Evolutionary conservation across 1,140 invertebrate genomes (phyloP), one percentile per base, ranked within the genome.

Genomic region (Dendrolimus kikuchii): DNA sequence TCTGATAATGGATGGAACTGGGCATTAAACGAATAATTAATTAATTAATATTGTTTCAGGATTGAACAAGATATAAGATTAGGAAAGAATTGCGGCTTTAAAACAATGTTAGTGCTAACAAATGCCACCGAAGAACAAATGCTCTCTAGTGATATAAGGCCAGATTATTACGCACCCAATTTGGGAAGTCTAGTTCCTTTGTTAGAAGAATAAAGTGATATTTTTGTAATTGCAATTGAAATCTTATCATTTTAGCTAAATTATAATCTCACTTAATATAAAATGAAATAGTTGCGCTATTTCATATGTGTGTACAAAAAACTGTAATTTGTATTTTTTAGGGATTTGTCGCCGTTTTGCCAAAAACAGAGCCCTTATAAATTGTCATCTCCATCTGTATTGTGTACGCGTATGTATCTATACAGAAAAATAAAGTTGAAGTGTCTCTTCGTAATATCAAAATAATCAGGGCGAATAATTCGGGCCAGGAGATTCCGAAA

Each of bases 61-160:
- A 77, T 90, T n/a, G 79, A 88, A 9, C 81, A 89, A 63, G 90
- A 92, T 51, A 78, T 92, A 6, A 82, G 76, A 40, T 88, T 92
- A 36, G 90, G 87, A 0, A 81, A 74, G 4, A 57, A 77, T 4
- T 85, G 79, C 4, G 89, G 89, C 6, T 91, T 91, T 57, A 80
- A 89, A 59, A 90, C 89, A 0, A 58, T 90, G 36, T 66, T 90
- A 5, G 87, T 90, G 0, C 70, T 89, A 23, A 88, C 86, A 40
- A 88, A 88, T 40, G 65, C 74, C 39, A 77, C 81, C 2, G 71
- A 71, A 8, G 66, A 87, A 40, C 68, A 85, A 0, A 80, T 89
- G 74, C 23, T 73, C 40, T 53, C 62, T 4, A 68, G 79, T 40
- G 47, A 59, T 0, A 53, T 69, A 5, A 67, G 56, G 49, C 88